Evolutionary conservation across 2,113 vertebrate genomes (phyloP), one percentile per base, ranked within the genome.

Genomic region (Otis tarda): DNA sequence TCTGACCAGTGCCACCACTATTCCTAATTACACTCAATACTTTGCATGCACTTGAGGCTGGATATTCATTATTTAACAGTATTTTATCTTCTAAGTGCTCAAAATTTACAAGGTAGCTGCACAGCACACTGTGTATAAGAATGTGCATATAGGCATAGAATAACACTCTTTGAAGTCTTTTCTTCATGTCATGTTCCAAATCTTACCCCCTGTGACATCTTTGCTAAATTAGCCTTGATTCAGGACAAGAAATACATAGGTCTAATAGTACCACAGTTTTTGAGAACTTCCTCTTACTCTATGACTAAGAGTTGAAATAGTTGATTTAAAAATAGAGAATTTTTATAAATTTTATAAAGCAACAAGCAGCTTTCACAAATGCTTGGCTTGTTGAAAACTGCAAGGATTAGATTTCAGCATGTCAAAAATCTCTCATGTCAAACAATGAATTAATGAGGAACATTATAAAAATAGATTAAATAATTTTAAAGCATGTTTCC

Each of bases 31-130:
- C 12, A 45, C 33, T 57, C 27, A 68, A 25, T 33, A 79, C 4
- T 68, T 89, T 71, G 14, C 22, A 37, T 23, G 4, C 24, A 63
- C 18, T 12, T 41, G 41, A 90, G 45, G 45, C 31, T 57, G 6
- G 22, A 68, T 91, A 91, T 93, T 84, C 22, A 82, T 85, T 79
- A 68, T 87, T 95, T 78, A 85, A 49, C n/a, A 73, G 9, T n/a
- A 89, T 53, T 78, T 95, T 87, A 41, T 75, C 41, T 84, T 30
- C 28, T 60, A 64, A 87, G 14, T 68, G 25, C 12, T 82, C 33
- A 68, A 60, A 78, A 79, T 60, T 65, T 53, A 43, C 27, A 59
- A 79, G 15, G 24, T 35, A 78, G 23, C 16, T 78, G n/a, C 45
- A 82, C 27, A 87, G 33, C 30, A 69, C 6, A 31, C 8, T 59